phyloP scores from a whole-genome alignment of 2,888 invertebrate species.

The Stomorhina lunata region DNA sequence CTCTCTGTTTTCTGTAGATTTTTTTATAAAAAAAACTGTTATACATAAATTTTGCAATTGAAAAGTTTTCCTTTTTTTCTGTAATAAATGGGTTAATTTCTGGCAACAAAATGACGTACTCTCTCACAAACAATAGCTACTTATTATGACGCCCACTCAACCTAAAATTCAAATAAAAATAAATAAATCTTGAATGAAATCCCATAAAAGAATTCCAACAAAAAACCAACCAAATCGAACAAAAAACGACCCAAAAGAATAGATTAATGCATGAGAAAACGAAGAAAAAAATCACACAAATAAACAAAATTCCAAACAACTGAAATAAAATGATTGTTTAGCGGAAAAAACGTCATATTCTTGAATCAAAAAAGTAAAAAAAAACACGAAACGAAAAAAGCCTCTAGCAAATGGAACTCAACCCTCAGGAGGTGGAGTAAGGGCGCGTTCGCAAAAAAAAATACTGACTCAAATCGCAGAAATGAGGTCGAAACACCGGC shows the following conservation, averaged over 20 bases:
- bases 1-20: too few relatives aligned
- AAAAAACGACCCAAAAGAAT: neutral
- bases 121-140: neutral
- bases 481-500: conserved; percentile 47
- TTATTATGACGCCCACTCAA: neutral
- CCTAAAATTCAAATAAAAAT: conserved; percentile 3
- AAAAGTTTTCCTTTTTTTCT: too few relatives aligned
- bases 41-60: neutral
- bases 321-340: conserved; percentile 21
- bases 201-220: conserved; percentile 1
- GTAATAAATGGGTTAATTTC: neutral
- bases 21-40: too few relatives aligned
- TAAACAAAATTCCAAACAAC: conserved; percentile 21
- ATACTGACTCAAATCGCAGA: conserved; percentile 18
- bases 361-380: neutral
- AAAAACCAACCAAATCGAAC: neutral
- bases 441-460: neutral
- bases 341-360: conserved; percentile 43
- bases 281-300: neutral
- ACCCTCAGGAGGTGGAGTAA: neutral
- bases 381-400: neutral
- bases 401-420: conserved; percentile 9
- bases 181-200: neutral
- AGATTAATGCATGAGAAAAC: conserved; percentile 1
- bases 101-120: neutral